Evolutionary conservation across 2,113 vertebrate species (phyloP), one percentile per base, ranked within the genome.

Genomic region (Malaclemys terrapin): DNA sequence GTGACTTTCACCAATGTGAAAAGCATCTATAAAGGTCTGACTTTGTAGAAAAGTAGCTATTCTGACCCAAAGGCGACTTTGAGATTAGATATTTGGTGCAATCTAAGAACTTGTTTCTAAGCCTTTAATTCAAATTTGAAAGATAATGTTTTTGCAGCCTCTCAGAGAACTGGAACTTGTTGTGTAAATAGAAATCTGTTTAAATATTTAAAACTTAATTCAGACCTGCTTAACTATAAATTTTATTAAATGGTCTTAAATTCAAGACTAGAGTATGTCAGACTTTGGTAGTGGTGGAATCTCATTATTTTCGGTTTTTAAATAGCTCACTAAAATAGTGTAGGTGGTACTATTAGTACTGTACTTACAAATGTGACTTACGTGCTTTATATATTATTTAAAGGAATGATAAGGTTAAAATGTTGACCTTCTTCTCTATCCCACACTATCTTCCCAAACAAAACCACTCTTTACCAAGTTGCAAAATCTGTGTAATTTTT

Each of bases 291-390:
- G n/a, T 8, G 42, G 80, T 59, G 42, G 42, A 88, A 16, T 10
- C 62, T 42, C n/a, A 47, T 85, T 0, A 3, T 79, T 78, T 88
- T 38, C 65, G 84, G 83, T 38, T 7, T 50, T 79, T 35, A 29
- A 27, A 19, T 12, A 80, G 42, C 42, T 65, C 3, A 72, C 10
- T 72, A n/a, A 72, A 72, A 17, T 89, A 24, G n/a, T 88, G 81
- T 29, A 86, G 90, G 83, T 94, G 79, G 90, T 42, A 8, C 88
- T 94, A 88, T 53, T 86, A 91, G 91, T 89, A 54, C 54, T 79
- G 31, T 94, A 89, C 82, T 96, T 95, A 84, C 79, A 54, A 52
- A 80, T 56, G 84, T 45, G 75, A 90, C 89, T 94, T 79, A 93
- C 91, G 65, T 27, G 5, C 87, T 93, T 72, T 79, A n/a, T 78